These are phyloP conservation scores for Damaliscus lunatus DNA, from an alignment of 2,113 vertebrate species.

Conservation along the genomic window DNA sequence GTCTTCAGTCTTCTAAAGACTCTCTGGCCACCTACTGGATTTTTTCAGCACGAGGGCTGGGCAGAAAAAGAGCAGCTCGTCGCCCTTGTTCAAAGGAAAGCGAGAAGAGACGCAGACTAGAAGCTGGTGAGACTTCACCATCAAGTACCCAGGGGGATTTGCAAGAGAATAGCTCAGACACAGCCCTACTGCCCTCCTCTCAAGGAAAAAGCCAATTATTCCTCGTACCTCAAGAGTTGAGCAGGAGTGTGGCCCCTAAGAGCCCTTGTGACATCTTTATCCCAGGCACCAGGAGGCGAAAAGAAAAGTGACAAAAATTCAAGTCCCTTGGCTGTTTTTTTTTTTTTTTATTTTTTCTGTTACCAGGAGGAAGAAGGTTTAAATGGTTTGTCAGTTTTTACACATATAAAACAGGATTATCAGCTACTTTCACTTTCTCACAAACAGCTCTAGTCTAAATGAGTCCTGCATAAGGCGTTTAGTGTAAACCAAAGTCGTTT, in stretches of 20 bases:
- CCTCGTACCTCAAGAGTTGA: constrained; percentile 30
- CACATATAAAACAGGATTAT: constrained; percentile 35
- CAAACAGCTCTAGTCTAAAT: neutral
- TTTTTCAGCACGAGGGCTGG: constrained; percentile 28
- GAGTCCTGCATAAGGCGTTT: neutral
- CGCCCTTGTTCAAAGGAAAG: constrained; percentile 56
- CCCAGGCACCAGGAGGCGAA: neutral
- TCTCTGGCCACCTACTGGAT: constrained; percentile 64
- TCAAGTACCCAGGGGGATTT: constrained; percentile 54
- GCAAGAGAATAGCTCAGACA: constrained; percentile 58
- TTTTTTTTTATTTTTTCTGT: neutral
- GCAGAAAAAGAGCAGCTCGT: constrained; percentile 65
- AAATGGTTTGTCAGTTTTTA: neutral
- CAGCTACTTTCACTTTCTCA: constrained; percentile 66
- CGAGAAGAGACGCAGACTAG: neutral
- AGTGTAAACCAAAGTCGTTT: neutral
- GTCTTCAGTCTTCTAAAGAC: constrained; percentile 34
- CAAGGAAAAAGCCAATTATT: constrained; percentile 59
- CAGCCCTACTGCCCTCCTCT: constrained; percentile 28
- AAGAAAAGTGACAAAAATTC: neutral
- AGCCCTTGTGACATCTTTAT: constrained; percentile 29
- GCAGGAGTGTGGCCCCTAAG: neutral
- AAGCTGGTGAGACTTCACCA: constrained; percentile 50
- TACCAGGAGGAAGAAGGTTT: neutral
- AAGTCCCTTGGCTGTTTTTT: neutral